phyloP scores from a whole-genome alignment of 2,113 vertebrate species.

The Cromileptes altivelis region DNA sequence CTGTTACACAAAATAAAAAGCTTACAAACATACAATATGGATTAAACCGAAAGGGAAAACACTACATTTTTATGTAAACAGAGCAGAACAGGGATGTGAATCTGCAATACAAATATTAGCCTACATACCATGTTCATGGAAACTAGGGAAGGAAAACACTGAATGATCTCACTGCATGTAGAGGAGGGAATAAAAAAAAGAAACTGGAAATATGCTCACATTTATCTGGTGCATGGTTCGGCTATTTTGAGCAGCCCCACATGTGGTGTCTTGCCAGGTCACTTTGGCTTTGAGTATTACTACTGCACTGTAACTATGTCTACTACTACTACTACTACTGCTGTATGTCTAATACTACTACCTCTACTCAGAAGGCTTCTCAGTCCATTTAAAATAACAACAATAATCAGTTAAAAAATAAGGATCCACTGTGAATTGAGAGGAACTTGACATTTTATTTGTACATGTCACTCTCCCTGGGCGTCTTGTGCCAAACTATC shows the following conservation, averaged over 20 bases:
- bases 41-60: background rate
- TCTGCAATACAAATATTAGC: background rate
- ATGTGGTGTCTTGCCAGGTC: conserved; percentile 1
- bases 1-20: background rate
- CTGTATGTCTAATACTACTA: background rate
- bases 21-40: background rate
- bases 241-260: conserved; percentile 5
- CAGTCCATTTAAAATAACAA: background rate
- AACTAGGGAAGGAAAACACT: background rate
- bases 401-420: background rate
- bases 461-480: background rate
- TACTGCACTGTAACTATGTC: background rate
- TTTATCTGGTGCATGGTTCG: background rate
- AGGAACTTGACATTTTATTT: background rate
- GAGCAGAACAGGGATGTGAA: no score
- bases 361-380: background rate
- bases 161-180: background rate
- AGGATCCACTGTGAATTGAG: background rate
- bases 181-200: background rate
- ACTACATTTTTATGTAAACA: background rate
- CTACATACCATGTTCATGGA: background rate
- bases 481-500: background rate
- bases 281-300: background rate
- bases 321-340: background rate
- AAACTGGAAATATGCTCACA: background rate